These are phyloP conservation scores for Acrobasis consociella DNA, from an alignment of 2,888 invertebrate species.

Conservation along the genomic window DNA sequence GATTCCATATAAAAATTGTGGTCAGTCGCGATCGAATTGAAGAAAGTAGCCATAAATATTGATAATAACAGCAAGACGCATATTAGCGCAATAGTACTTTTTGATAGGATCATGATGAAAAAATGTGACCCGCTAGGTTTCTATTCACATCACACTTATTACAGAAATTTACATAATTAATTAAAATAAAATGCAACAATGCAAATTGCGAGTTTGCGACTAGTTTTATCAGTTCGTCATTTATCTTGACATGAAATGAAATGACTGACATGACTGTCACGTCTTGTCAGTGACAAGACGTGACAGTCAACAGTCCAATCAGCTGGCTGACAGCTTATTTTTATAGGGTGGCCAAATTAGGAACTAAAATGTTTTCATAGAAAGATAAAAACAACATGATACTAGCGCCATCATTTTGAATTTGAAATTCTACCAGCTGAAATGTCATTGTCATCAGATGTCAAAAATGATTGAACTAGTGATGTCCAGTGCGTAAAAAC, in stretches of 20 bases:
- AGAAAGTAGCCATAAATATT: constrained; percentile 86
- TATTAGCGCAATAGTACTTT: constrained; percentile 83
- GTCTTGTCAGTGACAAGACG: not conserved
- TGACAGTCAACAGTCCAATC: too few species aligned
- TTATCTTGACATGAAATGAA: too few species aligned
- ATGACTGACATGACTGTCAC: too few species aligned
- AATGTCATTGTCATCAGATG: too few species aligned
- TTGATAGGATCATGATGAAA: constrained; percentile 84
- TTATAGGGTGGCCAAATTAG: too few species aligned
- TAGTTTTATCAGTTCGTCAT: constrained; percentile 4
- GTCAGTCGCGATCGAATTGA: constrained; percentile 86
- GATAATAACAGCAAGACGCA: constrained; percentile 85
- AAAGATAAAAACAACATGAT: too few species aligned
- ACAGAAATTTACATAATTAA: constrained; percentile 18
- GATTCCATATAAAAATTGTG: constrained; percentile 66
- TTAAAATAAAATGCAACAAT: constrained; percentile 9
- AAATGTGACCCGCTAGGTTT: not conserved
- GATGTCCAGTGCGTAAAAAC: too few species aligned
- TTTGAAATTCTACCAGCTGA: too few species aligned
- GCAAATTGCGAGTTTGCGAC: not conserved
- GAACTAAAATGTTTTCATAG: too few species aligned
- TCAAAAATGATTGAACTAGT: too few species aligned
- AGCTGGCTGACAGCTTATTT: too few species aligned
- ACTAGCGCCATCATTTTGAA: too few species aligned
- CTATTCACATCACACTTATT: not conserved